Evolutionary conservation across 2,113 vertebrate genomes (phyloP).

Genomic region (Pitta sordida): DNA sequence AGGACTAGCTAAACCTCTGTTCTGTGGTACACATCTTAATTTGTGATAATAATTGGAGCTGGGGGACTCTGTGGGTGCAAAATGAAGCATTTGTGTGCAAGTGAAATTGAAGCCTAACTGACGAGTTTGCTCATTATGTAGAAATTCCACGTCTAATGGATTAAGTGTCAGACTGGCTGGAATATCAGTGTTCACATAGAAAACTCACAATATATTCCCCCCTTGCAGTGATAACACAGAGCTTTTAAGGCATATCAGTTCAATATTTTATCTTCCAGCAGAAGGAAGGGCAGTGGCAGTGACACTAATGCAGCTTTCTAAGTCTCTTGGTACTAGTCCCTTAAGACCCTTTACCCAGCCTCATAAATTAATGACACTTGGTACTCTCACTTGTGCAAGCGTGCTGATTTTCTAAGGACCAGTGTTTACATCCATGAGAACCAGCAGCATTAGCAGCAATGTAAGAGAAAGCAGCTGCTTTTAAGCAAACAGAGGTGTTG

Average conservation of each 20-base stretch:
- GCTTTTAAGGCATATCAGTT: not conserved
- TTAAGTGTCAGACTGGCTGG: not conserved
- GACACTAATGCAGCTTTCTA: not conserved
- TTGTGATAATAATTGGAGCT: not conserved
- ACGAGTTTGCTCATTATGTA: not conserved
- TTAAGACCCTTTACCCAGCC: not conserved
- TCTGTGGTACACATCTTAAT: not conserved
- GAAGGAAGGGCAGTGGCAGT: not conserved
- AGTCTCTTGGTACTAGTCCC: not conserved
- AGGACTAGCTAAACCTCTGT: not conserved
- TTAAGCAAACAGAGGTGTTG: not conserved
- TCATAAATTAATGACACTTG: constrained; percentile 28
- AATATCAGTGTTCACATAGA: not conserved
- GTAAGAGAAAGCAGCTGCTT: not conserved
- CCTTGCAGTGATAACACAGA: not conserved
- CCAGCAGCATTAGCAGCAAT: not conserved
- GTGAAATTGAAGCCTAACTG: not conserved
- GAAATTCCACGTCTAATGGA: not conserved
- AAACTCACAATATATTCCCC: not conserved
- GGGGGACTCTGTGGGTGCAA: not conserved
- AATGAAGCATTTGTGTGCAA: not conserved
- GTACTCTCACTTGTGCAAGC: not conserved
- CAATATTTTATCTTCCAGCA: constrained; percentile 17
- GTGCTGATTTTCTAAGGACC: not conserved
- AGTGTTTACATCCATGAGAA: not conserved